Evolutionary conservation across 1,140 invertebrate genomes (phyloP).

Genomic region (Camponotus vicinus): DNA sequence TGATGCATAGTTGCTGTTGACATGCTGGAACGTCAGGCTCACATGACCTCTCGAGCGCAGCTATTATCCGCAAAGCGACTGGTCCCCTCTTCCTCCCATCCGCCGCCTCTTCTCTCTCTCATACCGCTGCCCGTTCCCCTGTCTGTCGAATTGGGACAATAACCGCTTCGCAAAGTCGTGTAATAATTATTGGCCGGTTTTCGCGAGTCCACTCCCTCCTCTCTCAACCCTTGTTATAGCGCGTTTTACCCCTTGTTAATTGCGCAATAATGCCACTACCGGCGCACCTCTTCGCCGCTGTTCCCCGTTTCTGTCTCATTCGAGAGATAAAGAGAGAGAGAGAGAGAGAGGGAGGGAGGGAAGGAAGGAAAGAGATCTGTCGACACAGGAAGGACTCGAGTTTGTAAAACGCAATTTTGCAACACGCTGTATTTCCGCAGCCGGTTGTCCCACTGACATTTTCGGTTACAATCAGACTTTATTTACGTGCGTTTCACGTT

Average conservation of each 20-base stretch:
- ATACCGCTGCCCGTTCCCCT: conserved; percentile 6
- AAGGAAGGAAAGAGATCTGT: background rate
- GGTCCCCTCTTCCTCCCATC: background rate
- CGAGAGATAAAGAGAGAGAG: background rate
- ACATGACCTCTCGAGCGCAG: conserved; percentile 82
- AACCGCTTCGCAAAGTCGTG: conserved; percentile 78
- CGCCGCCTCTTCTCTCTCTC: background rate
- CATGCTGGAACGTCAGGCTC: conserved; percentile 84
- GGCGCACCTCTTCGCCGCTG: conserved; percentile 27
- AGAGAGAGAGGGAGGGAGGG: too few relatives aligned
- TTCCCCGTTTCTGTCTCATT: background rate
- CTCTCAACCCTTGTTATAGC: conserved; percentile 39
- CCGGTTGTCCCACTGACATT: conserved; percentile 29
- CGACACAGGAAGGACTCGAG: background rate
- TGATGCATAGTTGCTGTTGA: conserved; percentile 86
- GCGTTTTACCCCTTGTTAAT: conserved; percentile 64
- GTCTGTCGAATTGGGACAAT: conserved; percentile 80
- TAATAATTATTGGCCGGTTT: conserved; percentile 82
- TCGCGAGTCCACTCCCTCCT: conserved; percentile 14
- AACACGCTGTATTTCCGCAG: conserved; percentile 44
- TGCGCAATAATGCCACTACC: conserved; percentile 60
- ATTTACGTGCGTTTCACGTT: conserved; percentile 49
- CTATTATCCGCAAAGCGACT: conserved; percentile 81
- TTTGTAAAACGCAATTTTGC: conserved; percentile 46
- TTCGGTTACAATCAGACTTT: conserved; percentile 27